Conservation (phyloP, 2,113 vertebrate species). For the Megaleporinus macrocephalus region DNA sequence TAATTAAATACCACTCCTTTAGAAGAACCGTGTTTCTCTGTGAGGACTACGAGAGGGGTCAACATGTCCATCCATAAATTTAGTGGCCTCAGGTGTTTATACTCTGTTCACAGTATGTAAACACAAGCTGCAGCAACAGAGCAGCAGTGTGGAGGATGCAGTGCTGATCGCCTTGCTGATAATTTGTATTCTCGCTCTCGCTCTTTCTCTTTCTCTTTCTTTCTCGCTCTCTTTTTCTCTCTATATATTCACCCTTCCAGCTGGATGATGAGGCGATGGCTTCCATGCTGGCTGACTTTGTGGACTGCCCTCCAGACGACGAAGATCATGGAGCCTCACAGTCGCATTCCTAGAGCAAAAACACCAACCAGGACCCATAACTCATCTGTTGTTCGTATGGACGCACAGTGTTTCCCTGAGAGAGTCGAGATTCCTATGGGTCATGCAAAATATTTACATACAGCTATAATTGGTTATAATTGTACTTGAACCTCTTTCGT, state of each 20-base stretch:
- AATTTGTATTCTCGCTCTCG: conserved; percentile 7
- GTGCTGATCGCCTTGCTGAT: background rate
- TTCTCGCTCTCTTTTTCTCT: background rate
- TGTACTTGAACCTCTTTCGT: conserved; percentile 9
- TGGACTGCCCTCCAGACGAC: conserved; percentile 88
- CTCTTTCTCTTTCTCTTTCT: background rate
- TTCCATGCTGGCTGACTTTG: conserved; percentile 90
- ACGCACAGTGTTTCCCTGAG: conserved; percentile 3
- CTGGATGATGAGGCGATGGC: conserved; percentile 80
- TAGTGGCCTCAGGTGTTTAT: background rate
- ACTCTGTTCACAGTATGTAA: background rate
- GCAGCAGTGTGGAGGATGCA: background rate
- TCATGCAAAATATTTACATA: background rate
- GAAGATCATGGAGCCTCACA: conserved; percentile 72
- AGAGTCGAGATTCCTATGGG: background rate
- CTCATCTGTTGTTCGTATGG: background rate
- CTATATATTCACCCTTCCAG: conserved; percentile 49
- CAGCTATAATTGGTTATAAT: background rate
- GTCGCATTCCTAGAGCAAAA: conserved; percentile 55
- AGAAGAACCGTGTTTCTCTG: background rate
- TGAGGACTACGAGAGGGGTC: background rate
- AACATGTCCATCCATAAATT: background rate
- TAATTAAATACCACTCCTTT: no score
- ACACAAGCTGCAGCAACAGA: background rate
- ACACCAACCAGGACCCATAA: conserved; percentile 8